A percentile compares a stretch with the other conserved stretches of the same genome.
phyloP scores from a whole-genome alignment of 2,888 invertebrate genomes.

The Spodoptera picta region DNA sequence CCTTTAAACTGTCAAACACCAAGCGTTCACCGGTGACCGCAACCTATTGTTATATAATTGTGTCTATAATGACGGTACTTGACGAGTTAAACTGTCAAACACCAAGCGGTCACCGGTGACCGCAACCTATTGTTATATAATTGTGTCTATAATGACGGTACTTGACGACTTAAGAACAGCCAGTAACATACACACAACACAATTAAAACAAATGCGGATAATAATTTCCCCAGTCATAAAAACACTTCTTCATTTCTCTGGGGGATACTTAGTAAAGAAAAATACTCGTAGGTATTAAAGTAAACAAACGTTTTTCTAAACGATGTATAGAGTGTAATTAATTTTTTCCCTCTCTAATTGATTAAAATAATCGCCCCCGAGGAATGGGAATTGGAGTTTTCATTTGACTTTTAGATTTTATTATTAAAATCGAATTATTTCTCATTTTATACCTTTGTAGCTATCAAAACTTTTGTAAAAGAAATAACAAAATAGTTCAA shows the following conservation, averaged over 20 bases:
- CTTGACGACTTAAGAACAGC: no score
- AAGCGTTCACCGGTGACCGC: no score
- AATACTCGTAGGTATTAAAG: constrained; percentile 5
- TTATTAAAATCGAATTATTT: constrained; percentile 8
- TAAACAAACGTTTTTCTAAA: constrained; percentile 22
- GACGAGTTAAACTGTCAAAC: no score
- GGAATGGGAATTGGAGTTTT: constrained; percentile 37
- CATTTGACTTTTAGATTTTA: constrained; percentile 20
- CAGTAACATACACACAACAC: no score
- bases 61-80: no score
- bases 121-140: no score
- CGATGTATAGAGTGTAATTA: constrained; percentile 41
- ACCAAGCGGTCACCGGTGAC: no score
- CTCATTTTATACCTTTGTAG: background rate
- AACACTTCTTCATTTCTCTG: background rate
- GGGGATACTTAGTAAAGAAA: constrained; percentile 8
- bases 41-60: no score
- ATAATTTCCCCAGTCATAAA: no score
- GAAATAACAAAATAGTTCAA: background rate
- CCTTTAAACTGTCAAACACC: no score
- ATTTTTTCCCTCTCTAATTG: constrained; percentile 39
- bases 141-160: no score
- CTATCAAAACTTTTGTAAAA: background rate
- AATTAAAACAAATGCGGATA: no score
- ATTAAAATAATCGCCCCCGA: constrained; percentile 47